phyloP scores from a whole-genome alignment of 2,797 vertebrate genomes.

The Vultur gryphus region DNA sequence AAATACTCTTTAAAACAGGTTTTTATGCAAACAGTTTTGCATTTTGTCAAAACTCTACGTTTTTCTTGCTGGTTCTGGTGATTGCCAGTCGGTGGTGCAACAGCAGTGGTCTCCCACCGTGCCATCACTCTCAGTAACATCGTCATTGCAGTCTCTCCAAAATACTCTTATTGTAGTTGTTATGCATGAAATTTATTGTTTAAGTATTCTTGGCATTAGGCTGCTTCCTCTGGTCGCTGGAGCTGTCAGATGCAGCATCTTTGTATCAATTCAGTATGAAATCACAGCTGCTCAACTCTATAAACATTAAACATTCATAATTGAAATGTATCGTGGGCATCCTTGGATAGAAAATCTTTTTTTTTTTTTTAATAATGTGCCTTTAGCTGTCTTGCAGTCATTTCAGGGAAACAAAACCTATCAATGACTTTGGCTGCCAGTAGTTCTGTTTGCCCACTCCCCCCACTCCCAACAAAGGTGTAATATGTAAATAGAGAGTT shows the following conservation, averaged over 20 bases:
- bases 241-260: not conserved
- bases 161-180: not conserved
- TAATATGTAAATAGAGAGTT: not conserved
- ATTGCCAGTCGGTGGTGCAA: not conserved
- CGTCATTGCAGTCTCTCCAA: not conserved
- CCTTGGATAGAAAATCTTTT: not conserved
- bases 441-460: not conserved
- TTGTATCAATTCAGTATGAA: not conserved
- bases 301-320: not conserved
- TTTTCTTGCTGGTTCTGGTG: not conserved
- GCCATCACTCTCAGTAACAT: not conserved
- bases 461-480: not conserved
- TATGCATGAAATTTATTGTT: not conserved
- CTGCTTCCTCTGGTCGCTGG: not conserved
- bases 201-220: not conserved
- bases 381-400: not conserved
- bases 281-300: conserved; percentile 27
- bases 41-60: rapidly evolving
- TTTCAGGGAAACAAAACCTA: not conserved
- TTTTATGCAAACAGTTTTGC: not conserved
- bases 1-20: not conserved
- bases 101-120: not conserved
- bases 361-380: not conserved
- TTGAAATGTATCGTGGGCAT: not conserved
- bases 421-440: not conserved